Evolutionary conservation across 2,797 vertebrate species (phyloP), one percentile per base, ranked within the genome.

Genomic region (Xenopus petersii): DNA sequence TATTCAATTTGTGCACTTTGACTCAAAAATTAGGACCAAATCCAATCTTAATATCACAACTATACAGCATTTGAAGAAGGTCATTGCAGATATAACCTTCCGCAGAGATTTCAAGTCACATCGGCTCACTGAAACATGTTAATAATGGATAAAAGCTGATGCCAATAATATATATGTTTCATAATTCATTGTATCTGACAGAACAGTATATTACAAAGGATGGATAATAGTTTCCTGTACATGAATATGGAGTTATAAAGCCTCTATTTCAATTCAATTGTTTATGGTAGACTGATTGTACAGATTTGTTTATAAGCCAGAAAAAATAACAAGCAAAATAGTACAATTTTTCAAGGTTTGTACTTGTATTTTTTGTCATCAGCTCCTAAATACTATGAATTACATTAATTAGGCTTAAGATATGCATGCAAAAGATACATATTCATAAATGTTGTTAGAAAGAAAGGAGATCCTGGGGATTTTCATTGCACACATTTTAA

Each of bases 1-100:
- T 70, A 79, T 79, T 79, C 71, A 79, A 79, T 73, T 79, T 79
- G 60, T 79, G 76, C 71, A 59, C 71, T 79, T 74, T 79, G 71
- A 73, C 76, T 73, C 17, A 33, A 65, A 30, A 79, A 74, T 73
- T 65, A 74, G 68, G 66, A 46, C 49, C 12, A 58, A 73, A 73
- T 73, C 66, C 61, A 49, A 62, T 63, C 66, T 49, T 68, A 69
- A 73, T 78, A 26, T 10, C 26, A 30, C 2, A 30, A 70, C 21
- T 10, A 60, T 21, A n/a, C 51, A 16, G 26, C 5, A 17, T 49
- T 12, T n/a, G 64, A 69, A 64, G 17, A 77, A 79, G 71, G 71
- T 79, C 71, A 48, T 42, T 60, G 10, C 60, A 24, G 55, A 60
- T 30, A 47, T 49, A 49, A 70, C 70, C 75, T 73, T 59, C 60